phyloP scores from a whole-genome alignment of 2,888 invertebrate genomes.

The Leucozona laternaria region DNA sequence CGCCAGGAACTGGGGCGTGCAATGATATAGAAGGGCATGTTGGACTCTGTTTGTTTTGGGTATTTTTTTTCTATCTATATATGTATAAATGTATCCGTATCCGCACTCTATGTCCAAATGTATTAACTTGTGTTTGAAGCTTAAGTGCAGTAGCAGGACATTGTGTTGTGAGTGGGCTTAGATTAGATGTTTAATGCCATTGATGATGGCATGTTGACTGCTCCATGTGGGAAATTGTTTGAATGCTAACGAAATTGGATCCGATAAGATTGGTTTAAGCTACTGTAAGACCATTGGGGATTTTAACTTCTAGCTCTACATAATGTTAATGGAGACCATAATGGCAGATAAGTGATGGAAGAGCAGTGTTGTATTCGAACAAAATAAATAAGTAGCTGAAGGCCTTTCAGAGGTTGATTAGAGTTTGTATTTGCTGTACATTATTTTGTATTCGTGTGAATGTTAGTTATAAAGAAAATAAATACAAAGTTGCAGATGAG shows the following conservation, averaged over 20 bases:
- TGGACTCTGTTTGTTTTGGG: conserved; percentile 49
- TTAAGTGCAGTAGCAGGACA: conserved; percentile 71
- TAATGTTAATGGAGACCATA: conserved; percentile 63
- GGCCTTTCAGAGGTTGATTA: neutral
- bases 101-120: conserved; percentile 21
- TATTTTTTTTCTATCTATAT: conserved; percentile 25
- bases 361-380: neutral
- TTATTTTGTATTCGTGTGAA: too few species aligned
- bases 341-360: conserved; percentile 59
- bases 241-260: conserved; percentile 70
- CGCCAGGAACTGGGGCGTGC: conserved; percentile 76
- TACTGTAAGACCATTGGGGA: conserved; percentile 58
- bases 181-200: conserved; percentile 73
- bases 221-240: conserved; percentile 74
- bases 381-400: conserved; percentile 5
- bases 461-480: neutral
- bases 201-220: conserved; percentile 76
- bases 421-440: neutral
- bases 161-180: conserved; percentile 69
- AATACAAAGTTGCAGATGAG: conserved; percentile 4
- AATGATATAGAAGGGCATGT: conserved; percentile 65
- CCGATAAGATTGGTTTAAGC: conserved; percentile 67
- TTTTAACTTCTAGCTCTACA: conserved; percentile 29
- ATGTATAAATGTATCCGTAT: neutral
- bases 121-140: conserved; percentile 49